Evolutionary conservation across 1,140 invertebrate genomes (phyloP), one percentile per base, ranked within the genome.

Genomic region (Fopius arisanus): DNA sequence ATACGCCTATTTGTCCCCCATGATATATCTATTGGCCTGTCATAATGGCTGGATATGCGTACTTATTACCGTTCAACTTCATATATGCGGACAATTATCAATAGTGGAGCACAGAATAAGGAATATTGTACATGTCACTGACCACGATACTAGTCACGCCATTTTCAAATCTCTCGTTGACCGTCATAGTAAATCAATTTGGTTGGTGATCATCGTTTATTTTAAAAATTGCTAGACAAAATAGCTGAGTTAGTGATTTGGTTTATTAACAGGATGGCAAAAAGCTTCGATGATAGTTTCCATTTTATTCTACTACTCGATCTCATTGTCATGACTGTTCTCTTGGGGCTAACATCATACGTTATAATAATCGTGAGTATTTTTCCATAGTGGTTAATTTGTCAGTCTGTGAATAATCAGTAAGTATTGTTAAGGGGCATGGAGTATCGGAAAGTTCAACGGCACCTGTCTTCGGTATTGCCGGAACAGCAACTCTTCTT

Each of bases 301-400:
- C 74, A 78, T 37, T 26, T 81, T 6, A 67, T 80, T 51, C 73
- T 81, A 1, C 33, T 81, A 19, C 43, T 70, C n/a, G 78, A 81
- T 48, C 69, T 81, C 1, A 26, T 74, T 14, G 79, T 78, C 9
- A 76, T 54, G 12, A 79, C 75, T 7, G 1, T 80, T 16, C 23
- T 78, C 40, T 19, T 81, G 28, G 77, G 77, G 23, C 67, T 81
- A 9, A 74, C 66, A 10, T 68, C 75, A 12, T 81, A 77, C 43
- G 72, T 79, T n/a, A 74, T 78, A 10, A 23, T 76, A 68, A 70
- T 71, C 71, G 80, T 81, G 69, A n/a, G 67, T 67, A 33, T 72
- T 12, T 14, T 33, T 63, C 10, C 3, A 62, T 5, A 21, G 14
- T 12, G 12, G 19, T 21, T 40, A 23, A n/a, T 28, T 9, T 31